Evolutionary conservation across 2,888 invertebrate species (phyloP), one percentile per base, ranked within the genome.

Genomic region (Periphyllus acericola): DNA sequence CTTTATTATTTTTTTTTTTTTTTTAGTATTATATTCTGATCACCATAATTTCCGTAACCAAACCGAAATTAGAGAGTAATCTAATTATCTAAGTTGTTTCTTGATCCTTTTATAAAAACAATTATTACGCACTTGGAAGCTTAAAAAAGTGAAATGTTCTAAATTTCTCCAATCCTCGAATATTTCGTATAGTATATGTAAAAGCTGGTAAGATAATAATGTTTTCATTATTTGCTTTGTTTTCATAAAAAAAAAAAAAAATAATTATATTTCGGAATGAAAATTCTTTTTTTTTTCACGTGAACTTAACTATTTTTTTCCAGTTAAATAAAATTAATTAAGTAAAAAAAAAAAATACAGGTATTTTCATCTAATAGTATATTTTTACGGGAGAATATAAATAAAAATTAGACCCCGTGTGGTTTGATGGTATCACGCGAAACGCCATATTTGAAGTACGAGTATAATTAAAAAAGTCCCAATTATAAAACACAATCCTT

Each of bases 401-500:
- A 78, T 78, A 78, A 19, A 29, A 78, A 52, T n/a, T 19, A 78
- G 76, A 52, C 76, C 52, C 19, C 52, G 17, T 52, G 52, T 52
- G 29, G 52, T 78, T 17, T 52, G 52, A 52, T 21, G 21, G 29
- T 32, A 32, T 32, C 5, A 78, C 36, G 32, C 11, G 21, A 78
- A 78, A 52, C 76, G 29, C 32, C 32, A 78, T 78, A 19, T 32
- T 78, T 32, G 52, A 52, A 32, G 76, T 52, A 78, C 21, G 3
- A 17, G 8, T 52, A 78, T 76, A 52, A 76, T 76, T 17, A 52
- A 52, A 76, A 78, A 29, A 19, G 29, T 78, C 21, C 29, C 52
- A 78, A 52, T 78, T 78, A 32, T 52, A 78, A 78, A 52, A 76
- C 40, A 75, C 25, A 75, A 75, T 46, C 75, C 0, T 75, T 75